phyloP scores from a whole-genome alignment of 2,113 vertebrate species.

The Phoenicopterus ruber region DNA sequence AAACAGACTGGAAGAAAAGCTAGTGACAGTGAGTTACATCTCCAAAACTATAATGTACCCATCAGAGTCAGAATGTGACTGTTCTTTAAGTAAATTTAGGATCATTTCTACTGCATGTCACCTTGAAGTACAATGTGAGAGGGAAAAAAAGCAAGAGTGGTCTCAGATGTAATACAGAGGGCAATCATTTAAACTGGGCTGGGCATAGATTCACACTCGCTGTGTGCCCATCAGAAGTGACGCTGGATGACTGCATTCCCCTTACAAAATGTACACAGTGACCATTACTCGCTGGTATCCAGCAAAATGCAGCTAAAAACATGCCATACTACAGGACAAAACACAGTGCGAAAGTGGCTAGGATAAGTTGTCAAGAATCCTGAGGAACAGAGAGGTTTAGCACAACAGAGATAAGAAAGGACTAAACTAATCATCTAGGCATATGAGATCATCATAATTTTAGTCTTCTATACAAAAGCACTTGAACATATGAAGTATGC shows the following conservation, averaged over 20 bases:
- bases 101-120: not conserved
- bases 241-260: not conserved
- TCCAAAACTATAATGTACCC: not conserved
- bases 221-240: not conserved
- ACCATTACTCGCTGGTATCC: not conserved
- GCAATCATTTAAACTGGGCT: not conserved
- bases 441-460: not conserved
- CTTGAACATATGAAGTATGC: not conserved
- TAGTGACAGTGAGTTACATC: not conserved
- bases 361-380: not conserved
- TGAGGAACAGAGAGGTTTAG: not conserved
- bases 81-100: not conserved
- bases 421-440: not conserved
- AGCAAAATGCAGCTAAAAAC: not conserved
- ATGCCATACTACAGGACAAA: not conserved
- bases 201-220: not conserved
- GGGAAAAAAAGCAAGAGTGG: accelerated
- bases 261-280: not conserved
- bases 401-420: not conserved
- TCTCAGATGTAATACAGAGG: not conserved
- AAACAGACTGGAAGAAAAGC: not conserved
- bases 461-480: not conserved
- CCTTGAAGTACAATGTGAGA: not conserved
- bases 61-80: not conserved
- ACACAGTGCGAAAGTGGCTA: not conserved